Percentiles rank a stretch among this genome's conserved stretches.
These are phyloP conservation scores for Paratilapia polleni DNA, from an alignment of 2,113 vertebrate species.

Conservation along the genomic window DNA sequence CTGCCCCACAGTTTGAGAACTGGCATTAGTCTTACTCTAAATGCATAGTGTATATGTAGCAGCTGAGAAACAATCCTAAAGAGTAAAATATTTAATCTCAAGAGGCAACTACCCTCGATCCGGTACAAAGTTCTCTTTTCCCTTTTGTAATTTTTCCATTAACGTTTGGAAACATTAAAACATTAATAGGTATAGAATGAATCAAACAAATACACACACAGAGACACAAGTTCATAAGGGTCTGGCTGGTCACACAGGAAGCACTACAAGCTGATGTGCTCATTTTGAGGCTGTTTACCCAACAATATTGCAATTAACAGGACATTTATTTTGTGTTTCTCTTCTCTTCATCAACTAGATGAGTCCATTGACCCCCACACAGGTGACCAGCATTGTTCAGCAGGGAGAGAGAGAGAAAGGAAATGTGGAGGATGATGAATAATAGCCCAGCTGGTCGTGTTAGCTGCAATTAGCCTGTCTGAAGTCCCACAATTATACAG, in stretches of 20 bases:
- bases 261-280: constrained; percentile 3
- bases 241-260: background rate
- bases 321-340: constrained; percentile 64
- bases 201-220: background rate
- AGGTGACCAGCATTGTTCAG: constrained; percentile 65
- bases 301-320: constrained; percentile 54
- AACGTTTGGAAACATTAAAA: too few species aligned
- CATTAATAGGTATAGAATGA: background rate
- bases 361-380: constrained; percentile 61
- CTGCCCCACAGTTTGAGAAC: too few species aligned
- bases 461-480: constrained; percentile 81
- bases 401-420: constrained; percentile 57
- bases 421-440: constrained; percentile 74
- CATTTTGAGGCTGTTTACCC: constrained; percentile 54
- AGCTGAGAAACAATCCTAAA: too few species aligned
- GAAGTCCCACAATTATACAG: constrained; percentile 82
- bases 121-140: too few species aligned
- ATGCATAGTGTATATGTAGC: too few species aligned
- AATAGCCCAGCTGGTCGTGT: constrained; percentile 79
- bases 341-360: constrained; percentile 54
- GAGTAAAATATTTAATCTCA: too few species aligned
- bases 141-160: too few species aligned
- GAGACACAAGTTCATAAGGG: background rate
- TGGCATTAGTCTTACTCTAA: too few species aligned
- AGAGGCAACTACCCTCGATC: too few species aligned